phyloP scores from a whole-genome alignment of 2,113 vertebrate genomes.

The Rhinichthys klamathensis region DNA sequence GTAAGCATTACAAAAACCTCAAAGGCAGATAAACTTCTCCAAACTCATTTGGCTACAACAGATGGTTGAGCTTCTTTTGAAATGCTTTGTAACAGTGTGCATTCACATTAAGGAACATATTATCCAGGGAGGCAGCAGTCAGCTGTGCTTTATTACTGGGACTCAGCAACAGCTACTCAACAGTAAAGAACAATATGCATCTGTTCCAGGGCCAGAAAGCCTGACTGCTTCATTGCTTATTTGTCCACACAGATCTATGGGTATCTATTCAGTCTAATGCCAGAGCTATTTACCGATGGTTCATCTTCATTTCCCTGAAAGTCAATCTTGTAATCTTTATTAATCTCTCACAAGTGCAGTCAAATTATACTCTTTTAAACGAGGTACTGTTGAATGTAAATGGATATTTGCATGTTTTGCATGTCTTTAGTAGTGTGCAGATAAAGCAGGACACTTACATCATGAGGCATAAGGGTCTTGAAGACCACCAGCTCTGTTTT shows the following conservation, averaged over 20 bases:
- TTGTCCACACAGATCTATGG: constrained; percentile 19
- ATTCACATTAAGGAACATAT: constrained; percentile 9
- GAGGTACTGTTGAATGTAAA: background rate
- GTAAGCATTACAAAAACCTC: background rate
- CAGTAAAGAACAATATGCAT: constrained; percentile 43
- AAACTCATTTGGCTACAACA: background rate
- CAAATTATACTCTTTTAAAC: background rate
- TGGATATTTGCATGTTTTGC: constrained; percentile 1
- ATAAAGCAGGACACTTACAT: constrained; percentile 76
- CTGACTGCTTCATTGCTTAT: constrained; percentile 2
- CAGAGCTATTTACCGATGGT: constrained; percentile 23
- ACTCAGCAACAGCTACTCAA: constrained; percentile 15
- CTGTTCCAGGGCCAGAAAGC: constrained; percentile 15
- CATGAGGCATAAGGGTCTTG: constrained; percentile 85
- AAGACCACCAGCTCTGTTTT: constrained; percentile 88
- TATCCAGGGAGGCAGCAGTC: background rate
- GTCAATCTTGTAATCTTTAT: constrained; percentile 15
- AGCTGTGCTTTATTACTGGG: constrained; percentile 44
- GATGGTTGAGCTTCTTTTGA: constrained; percentile 9
- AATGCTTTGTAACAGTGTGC: background rate
- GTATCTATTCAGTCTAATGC: background rate
- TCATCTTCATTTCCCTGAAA: constrained; percentile 31
- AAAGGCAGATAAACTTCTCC: background rate
- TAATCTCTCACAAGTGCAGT: background rate
- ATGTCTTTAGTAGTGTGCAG: background rate